These are phyloP conservation scores for Festucalex cinctus DNA, from an alignment of 2,113 vertebrate genomes.

Conservation along the genomic window DNA sequence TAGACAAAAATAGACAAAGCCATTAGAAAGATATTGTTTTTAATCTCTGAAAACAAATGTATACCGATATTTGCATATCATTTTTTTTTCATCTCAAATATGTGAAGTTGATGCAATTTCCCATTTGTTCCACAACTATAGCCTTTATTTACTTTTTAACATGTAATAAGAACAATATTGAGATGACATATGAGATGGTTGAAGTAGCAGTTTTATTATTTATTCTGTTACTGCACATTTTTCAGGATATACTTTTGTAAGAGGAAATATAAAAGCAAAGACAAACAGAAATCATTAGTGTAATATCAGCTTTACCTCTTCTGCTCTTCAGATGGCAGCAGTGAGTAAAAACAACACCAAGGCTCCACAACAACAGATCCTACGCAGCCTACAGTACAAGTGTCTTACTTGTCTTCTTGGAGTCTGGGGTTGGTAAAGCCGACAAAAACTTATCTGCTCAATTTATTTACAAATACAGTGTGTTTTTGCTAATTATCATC, in stretches of 20 bases:
- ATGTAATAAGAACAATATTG: background rate
- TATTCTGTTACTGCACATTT: too few species aligned
- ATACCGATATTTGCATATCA: background rate
- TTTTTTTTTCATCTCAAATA: background rate
- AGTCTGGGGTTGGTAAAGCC: background rate
- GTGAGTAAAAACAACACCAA: background rate
- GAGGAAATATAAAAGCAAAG: constrained; percentile 6
- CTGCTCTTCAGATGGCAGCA: constrained; percentile 11
- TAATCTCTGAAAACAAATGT: constrained; percentile 1
- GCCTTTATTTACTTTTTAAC: background rate
- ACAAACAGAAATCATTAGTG: constrained; percentile 8
- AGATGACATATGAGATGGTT: background rate
- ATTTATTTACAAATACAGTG: constrained; percentile 44
- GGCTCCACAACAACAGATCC: constrained; percentile 9
- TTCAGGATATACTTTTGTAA: background rate
- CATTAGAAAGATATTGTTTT: background rate
- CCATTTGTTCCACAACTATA: background rate
- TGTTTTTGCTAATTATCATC: constrained; percentile 8
- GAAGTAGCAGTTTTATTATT: background rate
- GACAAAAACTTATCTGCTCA: background rate
- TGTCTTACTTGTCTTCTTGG: background rate
- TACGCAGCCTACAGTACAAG: constrained; percentile 28
- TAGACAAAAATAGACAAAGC: background rate
- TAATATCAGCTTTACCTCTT: background rate
- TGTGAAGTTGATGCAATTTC: background rate